Evolutionary conservation across 2,797 vertebrate species (phyloP).

Genomic region (Myotis pilosus): DNA sequence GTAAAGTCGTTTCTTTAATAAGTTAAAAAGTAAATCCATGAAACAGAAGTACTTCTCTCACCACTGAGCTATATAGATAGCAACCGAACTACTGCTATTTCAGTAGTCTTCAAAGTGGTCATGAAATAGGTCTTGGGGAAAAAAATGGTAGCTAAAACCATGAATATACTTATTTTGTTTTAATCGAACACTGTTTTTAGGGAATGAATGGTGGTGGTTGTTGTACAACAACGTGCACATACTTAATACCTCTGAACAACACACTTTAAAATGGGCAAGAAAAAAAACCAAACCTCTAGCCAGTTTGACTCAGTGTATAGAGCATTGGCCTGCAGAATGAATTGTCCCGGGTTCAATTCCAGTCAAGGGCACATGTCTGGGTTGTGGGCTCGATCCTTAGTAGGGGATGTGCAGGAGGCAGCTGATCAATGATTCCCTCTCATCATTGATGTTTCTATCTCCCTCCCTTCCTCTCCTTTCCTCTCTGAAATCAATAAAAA

Average conservation of each 20-base stretch:
- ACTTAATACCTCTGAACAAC: neutral
- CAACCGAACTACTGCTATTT: neutral
- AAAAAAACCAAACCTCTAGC: too few relatives aligned
- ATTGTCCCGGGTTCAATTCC: too few relatives aligned
- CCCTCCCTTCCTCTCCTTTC: too few relatives aligned
- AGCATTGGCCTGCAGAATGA: neutral
- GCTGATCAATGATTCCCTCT: too few relatives aligned
- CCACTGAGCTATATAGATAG: neutral
- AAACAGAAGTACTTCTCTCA: conserved; percentile 8
- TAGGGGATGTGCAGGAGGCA: too few relatives aligned
- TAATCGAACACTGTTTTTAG: conserved; percentile 2
- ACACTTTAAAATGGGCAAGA: neutral
- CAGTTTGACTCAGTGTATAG: neutral
- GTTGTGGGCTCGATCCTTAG: too few relatives aligned
- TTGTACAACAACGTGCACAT: neutral
- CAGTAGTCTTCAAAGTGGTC: neutral
- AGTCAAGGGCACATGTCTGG: too few relatives aligned
- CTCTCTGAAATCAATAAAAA: too few relatives aligned
- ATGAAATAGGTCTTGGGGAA: neutral
- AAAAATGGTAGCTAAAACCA: neutral
- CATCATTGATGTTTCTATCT: too few relatives aligned
- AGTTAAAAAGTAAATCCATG: conserved; percentile 45
- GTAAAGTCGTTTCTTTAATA: neutral
- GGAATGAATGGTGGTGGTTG: neutral
- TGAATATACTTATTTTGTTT: conserved; percentile 16